Evolutionary conservation across 2,113 vertebrate genomes (phyloP), one percentile per base, ranked within the genome.

Genomic region (Cairina moschata): DNA sequence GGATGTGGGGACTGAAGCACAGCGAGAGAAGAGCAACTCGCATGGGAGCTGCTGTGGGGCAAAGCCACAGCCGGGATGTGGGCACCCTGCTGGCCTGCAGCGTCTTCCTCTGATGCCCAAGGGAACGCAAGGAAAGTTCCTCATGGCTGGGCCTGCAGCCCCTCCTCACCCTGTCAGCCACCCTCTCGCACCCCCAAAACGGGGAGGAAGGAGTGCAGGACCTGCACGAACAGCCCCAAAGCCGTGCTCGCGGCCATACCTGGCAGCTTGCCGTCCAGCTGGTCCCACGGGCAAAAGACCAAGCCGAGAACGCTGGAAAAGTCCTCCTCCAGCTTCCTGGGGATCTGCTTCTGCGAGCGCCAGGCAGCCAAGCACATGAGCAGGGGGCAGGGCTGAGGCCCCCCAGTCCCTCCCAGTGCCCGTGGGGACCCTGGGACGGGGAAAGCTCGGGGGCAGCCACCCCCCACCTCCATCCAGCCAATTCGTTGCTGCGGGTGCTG

Each of bases 191-290:
- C 11, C n/a, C 46, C 67, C 75, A n/a, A 20, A 54, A 18, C 0
- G 1, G 48, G 28, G 48, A 38, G 48, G n/a, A 21, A 50, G 56
- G 32, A 38, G 38, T 8, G 8, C 17, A 6, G 13, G 26, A 38
- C 8, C 21, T 9, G 66, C 75, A 22, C 40, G 8, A 23, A 48
- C 10, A 40, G 18, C 15, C 15, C 22, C 36, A 32, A 7, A 18
- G 28, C 1, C 7, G 20, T 25, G 50, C 23, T 16, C 1, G 0
- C 8, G 63, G 9, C 21, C 6, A 1, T 62, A 69, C 63, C 79
- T 69, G 63, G 79, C 17, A 76, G 63, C 22, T 20, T 15, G 4
- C 28, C 14, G 9, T 16, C 6, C 28, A 32, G 38, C 22, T 44
- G 46, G 12, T 55, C 63, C 44, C 71, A 16, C 1, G 38, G 62